Conservation (phyloP, 2,797 vertebrate genomes). For the Taeniopygia guttata region DNA sequence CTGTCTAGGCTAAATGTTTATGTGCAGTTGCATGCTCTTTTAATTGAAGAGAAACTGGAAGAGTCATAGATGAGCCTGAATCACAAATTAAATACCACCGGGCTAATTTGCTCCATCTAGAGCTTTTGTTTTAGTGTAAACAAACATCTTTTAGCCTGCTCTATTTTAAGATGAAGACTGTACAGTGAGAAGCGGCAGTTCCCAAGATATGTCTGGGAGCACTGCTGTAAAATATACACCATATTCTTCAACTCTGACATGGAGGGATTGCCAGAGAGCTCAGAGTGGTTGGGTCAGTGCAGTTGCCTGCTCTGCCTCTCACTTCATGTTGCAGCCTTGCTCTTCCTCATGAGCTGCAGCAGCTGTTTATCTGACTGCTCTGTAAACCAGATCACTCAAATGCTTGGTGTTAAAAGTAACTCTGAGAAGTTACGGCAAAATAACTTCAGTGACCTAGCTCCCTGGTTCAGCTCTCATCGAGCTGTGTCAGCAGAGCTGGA, state of each 20-base stretch:
- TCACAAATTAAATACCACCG: conserved; percentile 27
- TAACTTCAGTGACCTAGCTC: background rate
- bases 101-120: conserved; percentile 19
- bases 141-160: conserved; percentile 1
- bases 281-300: background rate
- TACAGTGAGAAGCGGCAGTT: background rate
- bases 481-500: conserved; percentile 33
- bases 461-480: background rate
- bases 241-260: background rate
- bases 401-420: background rate
- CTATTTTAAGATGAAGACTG: conserved; percentile 21
- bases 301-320: background rate
- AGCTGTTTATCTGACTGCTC: background rate
- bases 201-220: conserved; percentile 2
- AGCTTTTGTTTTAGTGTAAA: conserved; percentile 52
- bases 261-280: background rate
- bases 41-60: conserved; percentile 13
- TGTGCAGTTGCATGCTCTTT: background rate
- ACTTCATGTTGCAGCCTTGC: background rate
- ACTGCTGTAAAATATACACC: background rate
- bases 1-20: conserved; percentile 9
- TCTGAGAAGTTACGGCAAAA: background rate
- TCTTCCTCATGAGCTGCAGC: background rate
- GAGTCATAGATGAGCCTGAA: conserved; percentile 26
- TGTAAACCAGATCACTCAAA: background rate